These are phyloP conservation scores for Phytoseiulus persimilis DNA, from an alignment of 2,888 invertebrate species.

Conservation along the genomic window DNA sequence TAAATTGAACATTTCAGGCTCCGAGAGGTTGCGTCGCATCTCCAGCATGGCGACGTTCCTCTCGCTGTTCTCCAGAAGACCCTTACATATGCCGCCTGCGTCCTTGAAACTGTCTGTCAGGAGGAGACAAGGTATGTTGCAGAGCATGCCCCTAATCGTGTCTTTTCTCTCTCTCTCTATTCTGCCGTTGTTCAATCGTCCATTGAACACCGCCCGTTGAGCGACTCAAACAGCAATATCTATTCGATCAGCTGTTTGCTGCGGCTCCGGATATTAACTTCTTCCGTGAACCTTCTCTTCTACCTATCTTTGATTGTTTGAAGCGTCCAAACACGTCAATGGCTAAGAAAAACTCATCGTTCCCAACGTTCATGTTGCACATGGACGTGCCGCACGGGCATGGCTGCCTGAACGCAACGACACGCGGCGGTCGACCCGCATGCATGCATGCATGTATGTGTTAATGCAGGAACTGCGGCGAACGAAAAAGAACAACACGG, in stretches of 20 bases:
- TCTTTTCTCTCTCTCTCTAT: neutral
- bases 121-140: slow-evolving; percentile 83
- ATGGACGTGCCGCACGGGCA: neutral
- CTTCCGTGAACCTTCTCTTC: neutral
- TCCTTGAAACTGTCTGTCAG: slow-evolving; percentile 82
- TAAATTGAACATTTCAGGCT: slow-evolving; percentile 59
- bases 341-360: neutral
- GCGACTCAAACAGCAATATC: neutral
- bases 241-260: neutral
- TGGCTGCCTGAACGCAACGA: neutral
- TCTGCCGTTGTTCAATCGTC: neutral
- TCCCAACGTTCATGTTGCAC: neutral
- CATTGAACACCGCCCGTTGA: neutral
- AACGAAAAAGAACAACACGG: neutral
- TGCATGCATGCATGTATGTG: neutral
- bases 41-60: slow-evolving; percentile 74
- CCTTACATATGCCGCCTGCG: slow-evolving; percentile 82
- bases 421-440: neutral
- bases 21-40: slow-evolving; percentile 76
- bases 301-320: neutral
- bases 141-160: neutral
- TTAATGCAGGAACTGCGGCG: too few relatives aligned
- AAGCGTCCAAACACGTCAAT: neutral
- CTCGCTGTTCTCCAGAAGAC: slow-evolving; percentile 82
- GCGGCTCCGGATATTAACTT: neutral